A percentile compares a stretch with the other conserved stretches of the same genome.
Conservation (phyloP, 2,797 vertebrate species). For the Pantherophis alleghaniensis region DNA sequence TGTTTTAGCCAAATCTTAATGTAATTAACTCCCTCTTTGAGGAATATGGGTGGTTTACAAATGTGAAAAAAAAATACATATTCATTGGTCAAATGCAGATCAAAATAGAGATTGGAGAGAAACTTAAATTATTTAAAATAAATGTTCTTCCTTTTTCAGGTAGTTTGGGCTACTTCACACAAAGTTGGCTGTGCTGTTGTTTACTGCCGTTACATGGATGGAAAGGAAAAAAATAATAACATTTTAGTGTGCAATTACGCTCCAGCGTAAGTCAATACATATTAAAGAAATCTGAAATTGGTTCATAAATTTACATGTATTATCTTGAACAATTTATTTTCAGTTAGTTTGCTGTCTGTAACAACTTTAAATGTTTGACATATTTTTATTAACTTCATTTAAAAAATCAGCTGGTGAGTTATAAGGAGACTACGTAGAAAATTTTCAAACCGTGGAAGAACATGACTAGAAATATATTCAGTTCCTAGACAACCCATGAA, state of each 20-base stretch:
- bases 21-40: background rate
- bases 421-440: background rate
- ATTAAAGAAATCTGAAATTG: background rate
- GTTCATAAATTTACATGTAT: background rate
- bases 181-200: slow-evolving; percentile 69
- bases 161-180: slow-evolving; percentile 68
- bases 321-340: background rate
- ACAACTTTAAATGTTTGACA: background rate
- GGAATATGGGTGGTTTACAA: background rate
- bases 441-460: background rate
- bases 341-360: background rate
- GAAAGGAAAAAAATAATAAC: rapidly evolving
- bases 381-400: background rate
- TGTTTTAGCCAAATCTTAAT: background rate
- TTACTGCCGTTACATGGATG: slow-evolving; percentile 42
- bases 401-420: background rate
- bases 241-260: slow-evolving; percentile 56
- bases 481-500: background rate
- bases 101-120: background rate
- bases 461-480: background rate
- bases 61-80: background rate
- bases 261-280: slow-evolving; percentile 54
- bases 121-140: background rate
- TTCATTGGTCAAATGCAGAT: background rate
- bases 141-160: slow-evolving; percentile 55